phyloP scores from a whole-genome alignment of 2,888 invertebrate species.

The Smittia aterrima region DNA sequence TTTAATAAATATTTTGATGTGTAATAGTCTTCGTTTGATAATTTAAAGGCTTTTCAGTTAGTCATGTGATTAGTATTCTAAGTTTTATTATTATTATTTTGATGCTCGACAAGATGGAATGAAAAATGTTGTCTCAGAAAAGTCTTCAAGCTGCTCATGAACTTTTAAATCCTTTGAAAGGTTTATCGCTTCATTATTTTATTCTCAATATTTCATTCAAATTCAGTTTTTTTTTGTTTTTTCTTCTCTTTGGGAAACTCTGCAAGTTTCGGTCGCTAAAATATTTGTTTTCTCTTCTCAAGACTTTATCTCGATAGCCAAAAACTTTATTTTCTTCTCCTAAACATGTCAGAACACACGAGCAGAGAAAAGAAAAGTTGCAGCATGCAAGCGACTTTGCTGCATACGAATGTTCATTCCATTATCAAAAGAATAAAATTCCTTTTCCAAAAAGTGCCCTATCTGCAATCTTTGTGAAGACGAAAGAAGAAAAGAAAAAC shows the following conservation, averaged over 20 bases:
- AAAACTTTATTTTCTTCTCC: too few relatives aligned
- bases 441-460: background rate
- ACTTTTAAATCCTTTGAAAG: background rate
- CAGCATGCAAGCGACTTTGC: background rate
- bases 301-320: too few relatives aligned
- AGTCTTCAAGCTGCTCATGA: background rate
- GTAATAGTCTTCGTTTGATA: too few relatives aligned
- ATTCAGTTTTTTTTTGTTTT: too few relatives aligned
- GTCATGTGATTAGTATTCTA: too few relatives aligned
- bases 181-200: constrained; percentile 1
- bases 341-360: too few relatives aligned
- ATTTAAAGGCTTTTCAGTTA: too few relatives aligned
- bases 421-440: constrained; percentile 14
- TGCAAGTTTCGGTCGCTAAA: too few relatives aligned
- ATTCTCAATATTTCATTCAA: background rate
- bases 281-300: too few relatives aligned
- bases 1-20: too few relatives aligned
- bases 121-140: too few relatives aligned
- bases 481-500: background rate
- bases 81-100: constrained; percentile 6
- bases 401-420: background rate
- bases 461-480: background rate
- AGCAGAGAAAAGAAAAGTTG: background rate
- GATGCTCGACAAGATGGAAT: background rate
- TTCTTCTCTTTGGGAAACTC: too few relatives aligned